Evolutionary conservation across 2,888 invertebrate species (phyloP), one percentile per base, ranked within the genome.

Genomic region (Willowsia nigromaculata): DNA sequence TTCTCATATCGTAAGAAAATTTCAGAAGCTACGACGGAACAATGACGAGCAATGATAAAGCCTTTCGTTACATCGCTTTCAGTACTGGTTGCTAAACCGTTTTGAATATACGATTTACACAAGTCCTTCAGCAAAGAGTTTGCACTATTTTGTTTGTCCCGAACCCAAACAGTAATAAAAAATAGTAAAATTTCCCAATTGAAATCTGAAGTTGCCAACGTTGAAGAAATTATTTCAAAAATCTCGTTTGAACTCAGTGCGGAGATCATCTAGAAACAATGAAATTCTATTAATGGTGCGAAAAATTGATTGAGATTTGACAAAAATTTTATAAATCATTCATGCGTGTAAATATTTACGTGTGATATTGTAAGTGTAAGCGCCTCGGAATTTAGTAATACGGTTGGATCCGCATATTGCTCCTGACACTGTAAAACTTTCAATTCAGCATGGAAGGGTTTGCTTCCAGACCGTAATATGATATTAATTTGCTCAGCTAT

Each of bases 31-130:
- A 92, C 87, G 15, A 92, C 71, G 9, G 90, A 92, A 40, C 90
- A 92, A 62, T 92, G 92, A 6, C 92, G 84, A 25, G 92, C 92
- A 13, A 92, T 22, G 25, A 92, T 90, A 76, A 92, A 91, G 9
- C 91, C 91, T 13, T 85, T 74, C 5, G 82, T 37, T 22, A 92
- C 86, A 47, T 91, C 82, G n/a, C 82, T 50, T 47, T 88, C 85
- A 37, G 65, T 74, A 40, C 87, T 84, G 25, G 88, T 50, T 9
- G 13, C 30, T 5, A 92, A 82, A 9, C 92, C 92, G 22, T 89
- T 80, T 11, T 80, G 65, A 90, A 92, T 90, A 9, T 88, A 50
- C 13, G 37, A 33, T 80, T 90, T 91, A 9, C 91, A 89, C 1
- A 85, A 68, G 30, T 91, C 91, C 65, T 90, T 91, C n/a, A 92